Percentiles rank a stretch among this genome's conserved stretches.
These are phyloP conservation scores for Coptodon bakossiorum DNA, from an alignment of 2,113 vertebrate genomes.

Conservation along the genomic window DNA sequence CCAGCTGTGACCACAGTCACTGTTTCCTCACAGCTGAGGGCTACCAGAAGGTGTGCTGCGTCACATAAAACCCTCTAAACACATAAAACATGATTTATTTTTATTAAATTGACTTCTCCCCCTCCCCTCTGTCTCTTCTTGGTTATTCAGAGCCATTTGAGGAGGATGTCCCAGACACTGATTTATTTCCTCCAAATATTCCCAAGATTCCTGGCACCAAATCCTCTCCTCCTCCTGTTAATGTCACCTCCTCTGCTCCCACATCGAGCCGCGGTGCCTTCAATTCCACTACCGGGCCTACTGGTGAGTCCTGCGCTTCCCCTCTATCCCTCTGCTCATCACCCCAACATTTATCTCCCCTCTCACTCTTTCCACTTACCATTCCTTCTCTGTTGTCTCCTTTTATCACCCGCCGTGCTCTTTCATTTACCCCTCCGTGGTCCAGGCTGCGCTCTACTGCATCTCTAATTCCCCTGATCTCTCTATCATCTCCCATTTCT, in stretches of 20 bases:
- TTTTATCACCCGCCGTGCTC: neutral
- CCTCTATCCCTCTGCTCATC: neutral
- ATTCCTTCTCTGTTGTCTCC: neutral
- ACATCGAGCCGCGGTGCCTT: slow-evolving; percentile 14
- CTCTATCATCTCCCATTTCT: slow-evolving; percentile 1
- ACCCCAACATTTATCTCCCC: neutral
- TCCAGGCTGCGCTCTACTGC: neutral
- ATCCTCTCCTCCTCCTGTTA: slow-evolving; percentile 12
- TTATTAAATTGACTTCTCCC: neutral
- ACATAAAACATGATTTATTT: neutral
- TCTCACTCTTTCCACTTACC: neutral
- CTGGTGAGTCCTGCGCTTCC: slow-evolving; percentile 54
- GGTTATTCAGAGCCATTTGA: slow-evolving; percentile 55
- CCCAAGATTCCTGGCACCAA: slow-evolving; percentile 23
- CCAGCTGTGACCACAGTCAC: slow-evolving; percentile 7
- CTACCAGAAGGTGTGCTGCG: neutral
- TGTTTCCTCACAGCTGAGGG: neutral
- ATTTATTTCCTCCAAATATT: slow-evolving; percentile 12
- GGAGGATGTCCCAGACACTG: neutral
- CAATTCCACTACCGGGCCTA: slow-evolving; percentile 28
- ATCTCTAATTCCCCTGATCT: neutral
- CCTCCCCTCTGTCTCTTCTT: neutral
- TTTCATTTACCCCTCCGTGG: neutral
- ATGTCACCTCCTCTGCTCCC: slow-evolving; percentile 34
- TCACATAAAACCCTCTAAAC: neutral